phyloP scores from a whole-genome alignment of 2,888 invertebrate genomes.

The Morinoia aosen region DNA sequence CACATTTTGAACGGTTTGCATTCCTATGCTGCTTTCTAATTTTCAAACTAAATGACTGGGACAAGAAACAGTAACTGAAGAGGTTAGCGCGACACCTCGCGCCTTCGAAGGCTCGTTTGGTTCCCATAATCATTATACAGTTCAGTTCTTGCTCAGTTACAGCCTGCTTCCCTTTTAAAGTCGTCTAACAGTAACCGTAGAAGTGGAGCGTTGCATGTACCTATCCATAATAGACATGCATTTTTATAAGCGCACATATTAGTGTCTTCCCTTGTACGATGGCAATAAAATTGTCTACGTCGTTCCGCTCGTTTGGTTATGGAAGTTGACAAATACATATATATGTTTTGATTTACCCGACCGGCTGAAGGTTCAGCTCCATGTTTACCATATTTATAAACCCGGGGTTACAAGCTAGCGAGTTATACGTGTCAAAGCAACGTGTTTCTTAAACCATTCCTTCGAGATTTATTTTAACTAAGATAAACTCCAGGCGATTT shows the following conservation, averaged over 20 bases:
- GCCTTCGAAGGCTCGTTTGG: conserved; percentile 31
- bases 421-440: not conserved
- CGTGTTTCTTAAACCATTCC: not conserved
- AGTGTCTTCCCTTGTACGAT: not conserved
- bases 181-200: not conserved
- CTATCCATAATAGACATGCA: conserved; percentile 6
- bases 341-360: not conserved
- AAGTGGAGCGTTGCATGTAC: not conserved
- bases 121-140: conserved; percentile 38
- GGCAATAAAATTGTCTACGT: not conserved
- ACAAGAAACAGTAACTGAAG: not conserved
- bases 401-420: not conserved
- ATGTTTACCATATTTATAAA: not conserved
- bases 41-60: not conserved
- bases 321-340: not conserved
- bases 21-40: not conserved
- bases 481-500: not conserved
- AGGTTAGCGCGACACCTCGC: not conserved
- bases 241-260: not conserved
- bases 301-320: not conserved
- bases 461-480: not conserved
- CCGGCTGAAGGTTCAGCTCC: not conserved
- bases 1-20: not conserved
- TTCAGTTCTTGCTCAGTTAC: not conserved
- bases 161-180: conserved; percentile 24